Base-by-base conservation (phyloP, 1,140 invertebrate genomes). In the Coelopa frigida region DNA sequence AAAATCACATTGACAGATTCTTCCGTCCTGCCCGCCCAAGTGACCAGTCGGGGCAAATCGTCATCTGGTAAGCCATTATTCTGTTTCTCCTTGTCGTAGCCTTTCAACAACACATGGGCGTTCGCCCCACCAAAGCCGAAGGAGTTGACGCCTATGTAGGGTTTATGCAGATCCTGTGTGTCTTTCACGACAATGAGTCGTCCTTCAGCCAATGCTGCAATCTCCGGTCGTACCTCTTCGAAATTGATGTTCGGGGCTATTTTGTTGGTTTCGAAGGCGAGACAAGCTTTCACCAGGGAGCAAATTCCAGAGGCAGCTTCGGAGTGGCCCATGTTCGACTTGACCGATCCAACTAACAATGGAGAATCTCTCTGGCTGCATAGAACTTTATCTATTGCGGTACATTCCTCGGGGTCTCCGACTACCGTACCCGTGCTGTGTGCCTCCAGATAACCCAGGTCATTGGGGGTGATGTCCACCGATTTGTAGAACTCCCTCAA, bases 311-410 rank as follows among this genome's bases (percentile, higher is more conserved):
- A 93, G 3, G 86, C 85, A 6, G 90, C 84, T 70, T 98, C 94
- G 1, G 87, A 79, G 66, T 98, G 94, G 0, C 94, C 94, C 58
- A 95, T 77, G 68, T 95, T 96, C 0, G 91, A 92, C 64, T 98
- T 98, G 1, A 94, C 77, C 0, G 92, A 90, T 4, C 94, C 94
- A 52, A 97, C 85, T 23, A 78, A 68, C 0, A 98, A 72, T 0
- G 92, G 87, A 2, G 70, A 72, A 0, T 56, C 73, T 17, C 84
- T 72, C 5, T 78, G 78, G 4, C 74, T 78, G 49, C 85, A 88
- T 57, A 95, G 84, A 3, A 92, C 76, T 53, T 82, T 80, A 15
- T 89, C 82, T 12, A 97, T 81, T 0, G 89, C 86, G 55, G 81
- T 78, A 2, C 91, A 64, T 72, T 98, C 94, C 68, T 95, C 89